Base-by-base conservation (phyloP, 2,113 vertebrate genomes). In the Oncorhynchus masou region DNA sequence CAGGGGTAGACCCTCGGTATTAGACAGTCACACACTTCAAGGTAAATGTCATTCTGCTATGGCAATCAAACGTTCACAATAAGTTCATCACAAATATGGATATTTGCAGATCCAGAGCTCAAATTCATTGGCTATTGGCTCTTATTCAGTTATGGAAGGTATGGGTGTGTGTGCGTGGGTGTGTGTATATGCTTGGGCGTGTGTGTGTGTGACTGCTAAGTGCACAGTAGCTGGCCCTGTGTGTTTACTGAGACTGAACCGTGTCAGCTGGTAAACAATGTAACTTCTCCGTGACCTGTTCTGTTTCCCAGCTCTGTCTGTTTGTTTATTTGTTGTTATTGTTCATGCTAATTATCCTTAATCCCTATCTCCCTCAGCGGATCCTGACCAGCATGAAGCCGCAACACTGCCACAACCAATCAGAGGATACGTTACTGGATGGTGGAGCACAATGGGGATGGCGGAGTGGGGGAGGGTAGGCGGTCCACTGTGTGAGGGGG, bases 341-440 rank as follows among this genome's bases (percentile, higher is more conserved):
- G 81, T 91, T 84, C 86, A 90, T 89, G 89, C 90, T 92, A 93
- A 93, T 94, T 91, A 94, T 86, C 64, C 86, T 74, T 92, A 93
- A 94, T 92, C 92, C 83, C 84, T 81, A 39, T 84, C 80, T 75
- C 66, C 83, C 25, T 1, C 76, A 3, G 39, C 71, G 74, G 81
- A 84, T 82, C 79, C 76, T 82, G 88, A 92, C 89, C 87, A 7
- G 70, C 73, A 13, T 0, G 3, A 73, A 51, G 76, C 1, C 15
- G 51, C 19, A 4, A 1, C 6, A 62, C 48, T 7, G 34, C 59
- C 2, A 19, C 79, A 76, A 75, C 90, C 87, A 90, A 91, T 90
- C 83, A 66, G 77, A 39, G 11, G 67, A 27, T 1, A 51, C 67
- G 22, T 75, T 86, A 70, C 72, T 81, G 81, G 39, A 72, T 54